phyloP scores from a whole-genome alignment of 1,140 invertebrate species.

The Araneus ventricosus region DNA sequence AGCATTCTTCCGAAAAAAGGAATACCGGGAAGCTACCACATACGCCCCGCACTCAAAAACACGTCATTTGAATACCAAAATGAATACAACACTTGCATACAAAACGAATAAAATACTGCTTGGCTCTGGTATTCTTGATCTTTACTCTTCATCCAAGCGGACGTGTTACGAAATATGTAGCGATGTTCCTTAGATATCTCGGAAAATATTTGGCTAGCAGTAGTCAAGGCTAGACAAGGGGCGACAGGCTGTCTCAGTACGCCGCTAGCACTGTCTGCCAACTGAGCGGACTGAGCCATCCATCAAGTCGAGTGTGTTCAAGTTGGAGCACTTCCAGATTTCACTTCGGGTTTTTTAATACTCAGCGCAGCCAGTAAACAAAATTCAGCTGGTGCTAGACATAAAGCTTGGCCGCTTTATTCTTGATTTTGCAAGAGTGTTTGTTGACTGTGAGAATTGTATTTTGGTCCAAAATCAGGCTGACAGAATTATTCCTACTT shows the following conservation, averaged over 20 bases:
- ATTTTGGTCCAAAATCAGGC: background rate
- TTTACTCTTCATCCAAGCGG: background rate
- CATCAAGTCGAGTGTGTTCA: background rate
- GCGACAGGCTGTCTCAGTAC: slow-evolving; percentile 6
- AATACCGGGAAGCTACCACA: no score
- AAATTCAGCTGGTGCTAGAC: background rate
- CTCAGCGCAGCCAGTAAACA: background rate
- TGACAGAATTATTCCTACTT: background rate
- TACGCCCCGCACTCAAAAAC: no score
- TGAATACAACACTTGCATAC: background rate
- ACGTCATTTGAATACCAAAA: no score
- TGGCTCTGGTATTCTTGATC: background rate
- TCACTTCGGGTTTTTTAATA: slow-evolving; percentile 6
- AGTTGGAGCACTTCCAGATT: slow-evolving; percentile 23
- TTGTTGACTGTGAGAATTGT: background rate
- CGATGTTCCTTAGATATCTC: background rate
- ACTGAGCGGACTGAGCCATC: background rate
- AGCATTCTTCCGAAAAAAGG: no score
- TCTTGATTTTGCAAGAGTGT: background rate
- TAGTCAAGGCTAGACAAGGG: background rate
- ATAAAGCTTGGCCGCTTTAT: background rate
- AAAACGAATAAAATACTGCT: background rate
- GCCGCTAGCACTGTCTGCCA: background rate
- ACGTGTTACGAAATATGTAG: background rate
- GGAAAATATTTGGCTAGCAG: background rate